Evolutionary conservation across 1,140 invertebrate species (phyloP).

Genomic region (Octopus bimaculoides): DNA sequence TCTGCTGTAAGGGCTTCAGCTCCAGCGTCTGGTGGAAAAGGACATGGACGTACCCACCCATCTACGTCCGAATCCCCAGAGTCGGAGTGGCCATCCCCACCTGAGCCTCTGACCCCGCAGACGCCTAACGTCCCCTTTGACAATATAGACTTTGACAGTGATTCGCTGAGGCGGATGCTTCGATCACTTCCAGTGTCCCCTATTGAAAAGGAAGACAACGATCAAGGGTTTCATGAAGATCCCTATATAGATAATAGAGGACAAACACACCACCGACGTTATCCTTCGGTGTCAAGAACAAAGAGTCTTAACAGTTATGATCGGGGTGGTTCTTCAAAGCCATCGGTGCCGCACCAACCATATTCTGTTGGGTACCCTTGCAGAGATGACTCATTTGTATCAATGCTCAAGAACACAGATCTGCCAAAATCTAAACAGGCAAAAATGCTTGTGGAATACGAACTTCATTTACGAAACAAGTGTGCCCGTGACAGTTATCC

Average conservation of each 20-base stretch:
- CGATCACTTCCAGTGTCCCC: constrained; percentile 75
- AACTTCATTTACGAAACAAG: constrained; percentile 91
- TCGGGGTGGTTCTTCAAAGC: constrained; percentile 5
- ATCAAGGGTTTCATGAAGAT: constrained; percentile 44
- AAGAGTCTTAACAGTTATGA: constrained; percentile 33
- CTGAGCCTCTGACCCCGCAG: constrained; percentile 42
- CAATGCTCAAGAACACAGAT: constrained; percentile 8
- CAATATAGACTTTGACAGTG: constrained; percentile 67
- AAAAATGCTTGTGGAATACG: constrained; percentile 73
- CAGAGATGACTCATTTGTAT: background rate
- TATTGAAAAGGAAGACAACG: constrained; percentile 37
- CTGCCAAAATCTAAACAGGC: constrained; percentile 28
- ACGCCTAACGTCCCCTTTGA: constrained; percentile 37
- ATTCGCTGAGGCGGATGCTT: constrained; percentile 88
- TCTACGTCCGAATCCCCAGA: constrained; percentile 50
- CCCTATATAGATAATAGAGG: constrained; percentile 7
- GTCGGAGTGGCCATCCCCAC: constrained; percentile 54
- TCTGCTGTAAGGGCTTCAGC: background rate
- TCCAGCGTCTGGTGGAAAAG: background rate
- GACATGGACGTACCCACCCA: constrained; percentile 4
- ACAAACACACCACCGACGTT: constrained; percentile 3
- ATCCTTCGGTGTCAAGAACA: constrained; percentile 24
- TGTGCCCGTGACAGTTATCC: constrained; percentile 72
- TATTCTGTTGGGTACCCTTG: constrained; percentile 1
- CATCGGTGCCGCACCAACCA: constrained; percentile 7